These are phyloP conservation scores for Gastrophryne carolinensis DNA, from an alignment of 2,797 vertebrate species.

Conservation along the genomic window DNA sequence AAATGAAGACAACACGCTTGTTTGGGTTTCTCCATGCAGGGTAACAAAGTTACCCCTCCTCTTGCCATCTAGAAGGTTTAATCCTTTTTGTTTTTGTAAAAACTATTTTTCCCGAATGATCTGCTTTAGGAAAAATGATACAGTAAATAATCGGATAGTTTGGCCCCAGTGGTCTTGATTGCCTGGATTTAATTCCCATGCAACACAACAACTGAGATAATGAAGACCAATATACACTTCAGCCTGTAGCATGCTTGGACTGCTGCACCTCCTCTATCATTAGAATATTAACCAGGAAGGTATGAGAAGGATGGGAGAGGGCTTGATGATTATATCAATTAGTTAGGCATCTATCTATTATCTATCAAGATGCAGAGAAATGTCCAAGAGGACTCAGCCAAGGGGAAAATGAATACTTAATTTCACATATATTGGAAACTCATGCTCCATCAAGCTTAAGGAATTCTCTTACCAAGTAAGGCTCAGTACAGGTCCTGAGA, in stretches of 20 bases:
- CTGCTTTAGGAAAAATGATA: no score
- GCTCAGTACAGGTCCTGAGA: constrained; percentile 34
- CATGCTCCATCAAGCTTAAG: constrained; percentile 47
- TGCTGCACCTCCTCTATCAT: neutral
- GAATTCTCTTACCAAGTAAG: constrained; percentile 53
- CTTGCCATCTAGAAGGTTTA: no score
- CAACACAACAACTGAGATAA: no score
- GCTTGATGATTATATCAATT: constrained; percentile 33
- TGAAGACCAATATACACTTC: neutral
- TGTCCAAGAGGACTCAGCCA: constrained; percentile 45
- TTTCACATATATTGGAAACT: constrained; percentile 50
- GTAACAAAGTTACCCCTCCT: no score
- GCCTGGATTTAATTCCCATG: no score
- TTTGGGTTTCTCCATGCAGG: no score
- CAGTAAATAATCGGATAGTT: no score
- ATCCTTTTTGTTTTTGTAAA: no score
- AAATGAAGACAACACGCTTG: no score
- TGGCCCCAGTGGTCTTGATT: no score
- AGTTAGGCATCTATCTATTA: constrained; percentile 52
- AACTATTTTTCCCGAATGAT: no score
- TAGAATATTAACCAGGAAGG: constrained; percentile 32
- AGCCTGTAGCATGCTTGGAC: neutral
- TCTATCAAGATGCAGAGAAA: constrained; percentile 52
- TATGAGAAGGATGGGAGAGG: constrained; percentile 3
- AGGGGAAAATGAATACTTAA: constrained; percentile 47